Base-by-base conservation (phyloP, 2,113 vertebrate species). In the Tichodroma muraria region DNA sequence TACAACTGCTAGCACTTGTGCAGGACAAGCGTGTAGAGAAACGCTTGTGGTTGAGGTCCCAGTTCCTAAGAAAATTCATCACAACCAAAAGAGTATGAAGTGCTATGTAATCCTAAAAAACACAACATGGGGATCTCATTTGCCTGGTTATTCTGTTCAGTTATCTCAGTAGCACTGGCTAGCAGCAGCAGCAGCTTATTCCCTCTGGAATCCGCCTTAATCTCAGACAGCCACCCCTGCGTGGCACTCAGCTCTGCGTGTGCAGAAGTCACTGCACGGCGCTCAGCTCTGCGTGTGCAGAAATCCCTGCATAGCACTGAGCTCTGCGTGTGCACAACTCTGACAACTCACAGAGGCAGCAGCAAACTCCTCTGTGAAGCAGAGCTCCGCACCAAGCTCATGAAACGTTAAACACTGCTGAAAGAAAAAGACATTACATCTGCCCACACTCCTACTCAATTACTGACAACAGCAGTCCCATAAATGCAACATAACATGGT, bases 351-450 rank as follows among this genome's bases (percentile, higher is more conserved):
- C 42, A 91, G 88, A 94, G 92, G 85, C 73, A 50, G 83, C 45
- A 87, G 72, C 85, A 97, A 97, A 91, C 71, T 89, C 59, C 56
- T 79, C 94, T 56, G 63, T 70, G 78, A 84, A 96, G 80, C 95
- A 95, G 66, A 93, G 85, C 21, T 17, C 80, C 54, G 35, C 76
- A 80, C 56, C 80, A 75, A 91, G 94, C 95, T 94, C 75, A 28
- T 15, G 6, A 97, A 96, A 94, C 80, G 82, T 95, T 97, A 95
- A 96, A 95, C 52, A 27, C 79, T 83, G 76, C 80, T 88, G 90
- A 93, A 97, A 98, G 61, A 92, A 80, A n/a, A 40, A 96, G 78
- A 47, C 57, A 69, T 94, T 94, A 93, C 71, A 90, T 86, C 83
- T 95, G 42, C 89, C 94, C 78, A 92, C 61, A 15, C 89, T 92